phyloP scores from a whole-genome alignment of 1,140 invertebrate species.

The Planococcus citri region DNA sequence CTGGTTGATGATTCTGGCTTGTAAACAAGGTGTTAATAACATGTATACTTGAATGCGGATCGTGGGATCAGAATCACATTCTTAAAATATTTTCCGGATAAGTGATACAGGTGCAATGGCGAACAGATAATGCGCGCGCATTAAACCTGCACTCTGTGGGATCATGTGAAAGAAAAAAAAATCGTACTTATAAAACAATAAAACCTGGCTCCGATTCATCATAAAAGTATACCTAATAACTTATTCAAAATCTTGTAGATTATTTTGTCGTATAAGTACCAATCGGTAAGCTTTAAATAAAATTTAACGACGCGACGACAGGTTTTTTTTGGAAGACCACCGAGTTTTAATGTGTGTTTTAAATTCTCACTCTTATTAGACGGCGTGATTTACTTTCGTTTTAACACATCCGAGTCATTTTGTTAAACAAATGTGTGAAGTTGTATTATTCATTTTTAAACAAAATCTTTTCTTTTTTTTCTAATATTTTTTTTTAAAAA shows the following conservation, averaged over 20 bases:
- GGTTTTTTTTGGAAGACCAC: too few relatives aligned
- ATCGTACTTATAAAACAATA: neutral
- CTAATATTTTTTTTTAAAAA: too few relatives aligned
- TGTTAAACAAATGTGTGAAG: too few relatives aligned
- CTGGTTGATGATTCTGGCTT: neutral
- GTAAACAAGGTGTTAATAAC: conserved; percentile 18
- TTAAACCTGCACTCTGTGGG: neutral
- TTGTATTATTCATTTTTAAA: too few relatives aligned
- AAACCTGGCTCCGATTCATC: neutral
- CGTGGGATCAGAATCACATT: conserved; percentile 15
- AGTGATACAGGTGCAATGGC: neutral
- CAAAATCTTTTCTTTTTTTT: too few relatives aligned
- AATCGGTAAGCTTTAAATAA: too few relatives aligned
- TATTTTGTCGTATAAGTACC: too few relatives aligned
- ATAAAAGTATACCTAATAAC: neutral
- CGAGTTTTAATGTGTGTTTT: too few relatives aligned
- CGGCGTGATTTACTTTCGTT: neutral
- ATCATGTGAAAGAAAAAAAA: conserved; percentile 4
- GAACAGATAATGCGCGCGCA: conserved; percentile 8
- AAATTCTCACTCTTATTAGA: neutral
- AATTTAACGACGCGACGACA: too few relatives aligned
- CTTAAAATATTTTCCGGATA: conserved; percentile 12
- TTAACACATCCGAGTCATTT: too few relatives aligned
- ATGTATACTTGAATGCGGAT: conserved; percentile 14
- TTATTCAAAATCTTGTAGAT: too few relatives aligned